These are phyloP conservation scores for Papilio xuthus DNA, from an alignment of 1,140 invertebrate species.

Conservation along the genomic window DNA sequence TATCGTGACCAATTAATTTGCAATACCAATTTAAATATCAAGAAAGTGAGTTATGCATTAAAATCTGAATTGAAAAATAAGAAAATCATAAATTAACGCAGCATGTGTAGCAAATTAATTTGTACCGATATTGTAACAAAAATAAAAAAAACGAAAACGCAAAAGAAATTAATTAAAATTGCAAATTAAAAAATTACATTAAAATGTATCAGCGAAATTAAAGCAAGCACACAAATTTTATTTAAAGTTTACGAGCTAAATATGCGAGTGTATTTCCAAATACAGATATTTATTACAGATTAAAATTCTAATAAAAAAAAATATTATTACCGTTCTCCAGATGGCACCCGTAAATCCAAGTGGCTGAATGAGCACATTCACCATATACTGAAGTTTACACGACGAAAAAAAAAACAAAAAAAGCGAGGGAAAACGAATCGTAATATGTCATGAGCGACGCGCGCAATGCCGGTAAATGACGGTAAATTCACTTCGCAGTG, in stretches of 20 bases:
- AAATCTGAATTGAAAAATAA: not conserved
- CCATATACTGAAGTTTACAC: constrained; percentile 21
- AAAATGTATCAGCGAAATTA: not conserved
- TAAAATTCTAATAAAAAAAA: not conserved
- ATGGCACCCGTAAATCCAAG: constrained; percentile 13
- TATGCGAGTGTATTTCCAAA: not conserved
- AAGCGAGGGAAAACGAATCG: constrained; percentile 47
- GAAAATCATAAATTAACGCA: not conserved
- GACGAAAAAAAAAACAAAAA: constrained; percentile 42
- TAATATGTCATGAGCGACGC: constrained; percentile 47
- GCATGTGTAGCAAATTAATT: not conserved
- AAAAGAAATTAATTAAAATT: constrained; percentile 5
- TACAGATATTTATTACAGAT: not conserved
- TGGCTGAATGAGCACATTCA: constrained; percentile 11
- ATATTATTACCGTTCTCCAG: not conserved
- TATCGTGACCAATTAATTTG: too few relatives aligned
- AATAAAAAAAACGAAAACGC: not conserved
- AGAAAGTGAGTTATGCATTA: not conserved
- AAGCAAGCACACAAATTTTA: not conserved
- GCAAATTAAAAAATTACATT: not conserved
- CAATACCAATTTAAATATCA: too few relatives aligned
- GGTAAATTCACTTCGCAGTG: constrained; percentile 52
- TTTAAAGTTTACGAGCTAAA: not conserved
- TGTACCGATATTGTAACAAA: not conserved
- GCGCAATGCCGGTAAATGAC: constrained; percentile 58